Evolutionary conservation across 1,140 invertebrate genomes (phyloP).

Genomic region (Papilio xuthus): DNA sequence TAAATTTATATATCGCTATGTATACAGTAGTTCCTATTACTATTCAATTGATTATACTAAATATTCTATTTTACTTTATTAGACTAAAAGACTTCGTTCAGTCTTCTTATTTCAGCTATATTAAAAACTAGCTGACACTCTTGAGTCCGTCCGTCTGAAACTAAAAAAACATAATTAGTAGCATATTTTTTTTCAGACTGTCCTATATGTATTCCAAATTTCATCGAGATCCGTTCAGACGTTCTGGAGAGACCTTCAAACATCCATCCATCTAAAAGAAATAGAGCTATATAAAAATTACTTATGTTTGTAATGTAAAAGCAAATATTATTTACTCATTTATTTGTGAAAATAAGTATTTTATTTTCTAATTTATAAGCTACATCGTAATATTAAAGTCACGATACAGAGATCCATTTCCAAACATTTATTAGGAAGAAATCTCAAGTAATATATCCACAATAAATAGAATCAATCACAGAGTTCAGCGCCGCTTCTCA

Average conservation of each 20-base stretch:
- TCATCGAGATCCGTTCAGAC: too few relatives aligned
- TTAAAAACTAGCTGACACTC: too few relatives aligned
- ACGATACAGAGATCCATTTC: slow-evolving; percentile 3
- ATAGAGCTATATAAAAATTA: too few relatives aligned
- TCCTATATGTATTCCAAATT: too few relatives aligned
- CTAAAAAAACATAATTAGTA: too few relatives aligned
- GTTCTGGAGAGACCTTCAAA: too few relatives aligned
- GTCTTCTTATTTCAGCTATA: too few relatives aligned
- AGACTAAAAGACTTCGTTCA: background rate
- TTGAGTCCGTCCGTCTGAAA: too few relatives aligned
- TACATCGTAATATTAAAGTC: background rate
- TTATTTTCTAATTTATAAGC: background rate
- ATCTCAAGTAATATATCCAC: slow-evolving; percentile 25
- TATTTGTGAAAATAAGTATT: background rate
- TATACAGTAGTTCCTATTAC: background rate
- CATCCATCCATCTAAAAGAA: too few relatives aligned
- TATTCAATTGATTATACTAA: background rate
- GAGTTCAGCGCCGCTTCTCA: slow-evolving; percentile 14
- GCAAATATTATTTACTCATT: background rate
- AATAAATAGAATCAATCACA: slow-evolving; percentile 32
- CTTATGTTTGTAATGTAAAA: too few relatives aligned
- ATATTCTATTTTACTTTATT: background rate
- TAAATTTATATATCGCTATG: background rate
- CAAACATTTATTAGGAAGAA: slow-evolving; percentile 22
- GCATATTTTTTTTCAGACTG: too few relatives aligned